Conservation (phyloP, 2,797 vertebrate genomes). For the Danionella dracula region DNA sequence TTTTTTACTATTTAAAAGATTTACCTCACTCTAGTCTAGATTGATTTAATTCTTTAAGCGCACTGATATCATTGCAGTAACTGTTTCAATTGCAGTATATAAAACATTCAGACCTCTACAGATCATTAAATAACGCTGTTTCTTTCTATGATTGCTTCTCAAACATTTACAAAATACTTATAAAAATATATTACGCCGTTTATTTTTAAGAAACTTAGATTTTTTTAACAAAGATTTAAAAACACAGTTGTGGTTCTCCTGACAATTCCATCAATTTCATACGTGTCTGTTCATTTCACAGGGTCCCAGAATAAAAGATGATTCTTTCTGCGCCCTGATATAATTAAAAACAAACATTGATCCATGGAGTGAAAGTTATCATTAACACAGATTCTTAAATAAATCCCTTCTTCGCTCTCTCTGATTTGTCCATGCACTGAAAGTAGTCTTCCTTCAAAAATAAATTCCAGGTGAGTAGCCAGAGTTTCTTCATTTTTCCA, state of each 20-base stretch:
- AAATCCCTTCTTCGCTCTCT: constrained; percentile 5
- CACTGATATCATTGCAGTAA: too few species aligned
- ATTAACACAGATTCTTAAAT: constrained; percentile 11
- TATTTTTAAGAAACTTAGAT: constrained; percentile 45
- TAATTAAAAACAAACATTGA: not conserved
- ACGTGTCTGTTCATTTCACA: constrained; percentile 5
- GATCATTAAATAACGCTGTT: too few species aligned
- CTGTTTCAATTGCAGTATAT: too few species aligned
- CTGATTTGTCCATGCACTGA: not conserved
- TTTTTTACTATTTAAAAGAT: too few species aligned
- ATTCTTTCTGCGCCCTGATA: not conserved
- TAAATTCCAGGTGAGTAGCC: not conserved
- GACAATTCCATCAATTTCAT: constrained; percentile 3
- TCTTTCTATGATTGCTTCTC: too few species aligned
- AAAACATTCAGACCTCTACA: too few species aligned
- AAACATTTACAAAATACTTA: constrained; percentile 16
- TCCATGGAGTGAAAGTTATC: not conserved
- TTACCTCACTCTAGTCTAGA: too few species aligned
- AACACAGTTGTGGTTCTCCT: not conserved
- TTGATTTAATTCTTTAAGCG: too few species aligned
- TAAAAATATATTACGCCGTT: constrained; percentile 57
- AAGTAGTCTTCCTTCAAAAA: constrained; percentile 7
- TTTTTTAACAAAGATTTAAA: not conserved
- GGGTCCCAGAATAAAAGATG: not conserved
- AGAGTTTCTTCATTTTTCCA: not conserved